A percentile compares a stretch with the other conserved stretches of the same genome.
phyloP scores from a whole-genome alignment of 2,113 vertebrate species.

The Aramus guarauna region DNA sequence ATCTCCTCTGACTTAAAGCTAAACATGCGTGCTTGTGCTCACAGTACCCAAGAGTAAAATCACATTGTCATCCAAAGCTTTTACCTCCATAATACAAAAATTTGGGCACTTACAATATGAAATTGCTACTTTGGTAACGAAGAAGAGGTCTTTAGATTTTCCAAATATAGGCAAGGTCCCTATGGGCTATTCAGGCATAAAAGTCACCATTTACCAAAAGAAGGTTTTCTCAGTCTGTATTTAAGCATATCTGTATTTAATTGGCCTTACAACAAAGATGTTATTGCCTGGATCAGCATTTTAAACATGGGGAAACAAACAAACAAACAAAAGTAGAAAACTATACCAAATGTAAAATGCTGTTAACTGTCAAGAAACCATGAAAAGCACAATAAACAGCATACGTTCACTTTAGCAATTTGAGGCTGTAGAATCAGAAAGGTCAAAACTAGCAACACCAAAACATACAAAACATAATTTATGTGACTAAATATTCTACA shows the following conservation, averaged over 20 bases:
- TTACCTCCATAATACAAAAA: not conserved
- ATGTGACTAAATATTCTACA: not conserved
- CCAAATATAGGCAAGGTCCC: not conserved
- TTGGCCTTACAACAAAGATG: not conserved
- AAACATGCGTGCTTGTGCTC: accelerated
- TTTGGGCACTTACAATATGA: not conserved
- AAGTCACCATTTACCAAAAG: not conserved
- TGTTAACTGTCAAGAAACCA: not conserved
- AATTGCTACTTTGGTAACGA: not conserved
- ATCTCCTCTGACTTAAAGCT: not conserved
- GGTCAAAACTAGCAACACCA: not conserved
- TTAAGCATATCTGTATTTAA: not conserved
- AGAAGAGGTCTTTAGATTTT: not conserved
- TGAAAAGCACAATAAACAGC: not conserved
- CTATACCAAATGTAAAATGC: not conserved
- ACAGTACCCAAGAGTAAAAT: not conserved
- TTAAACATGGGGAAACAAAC: not conserved
- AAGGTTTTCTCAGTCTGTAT: not conserved
- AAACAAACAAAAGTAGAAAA: not conserved
- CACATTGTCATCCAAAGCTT: not conserved
- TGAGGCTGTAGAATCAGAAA: not conserved
- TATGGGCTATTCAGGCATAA: not conserved
- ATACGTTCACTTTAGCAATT: not conserved
- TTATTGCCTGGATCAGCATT: not conserved
- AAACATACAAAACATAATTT: not conserved